Evolutionary conservation across 2,797 vertebrate species (phyloP).

Genomic region (Peromyscus nudipes): DNA sequence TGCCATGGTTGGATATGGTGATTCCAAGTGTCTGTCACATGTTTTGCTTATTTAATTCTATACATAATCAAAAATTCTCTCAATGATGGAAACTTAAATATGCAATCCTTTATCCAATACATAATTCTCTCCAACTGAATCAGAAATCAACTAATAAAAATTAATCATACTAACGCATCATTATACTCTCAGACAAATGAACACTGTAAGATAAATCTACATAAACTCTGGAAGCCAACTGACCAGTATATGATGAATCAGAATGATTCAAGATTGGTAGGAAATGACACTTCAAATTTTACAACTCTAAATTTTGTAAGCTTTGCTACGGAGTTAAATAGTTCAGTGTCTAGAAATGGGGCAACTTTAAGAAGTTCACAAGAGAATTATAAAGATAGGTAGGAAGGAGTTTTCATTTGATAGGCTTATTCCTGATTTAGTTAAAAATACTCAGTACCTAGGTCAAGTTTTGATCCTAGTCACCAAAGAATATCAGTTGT

Average conservation of each 20-base stretch:
- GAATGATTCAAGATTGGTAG: neutral
- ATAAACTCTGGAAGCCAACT: neutral
- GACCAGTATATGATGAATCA: neutral
- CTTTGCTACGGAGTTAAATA: conserved; percentile 2
- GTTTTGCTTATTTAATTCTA: conserved; percentile 47
- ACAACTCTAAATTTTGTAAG: conserved; percentile 13
- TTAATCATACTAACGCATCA: neutral
- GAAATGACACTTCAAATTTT: conserved; percentile 19
- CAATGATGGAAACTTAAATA: conserved; percentile 47
- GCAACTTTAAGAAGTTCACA: neutral
- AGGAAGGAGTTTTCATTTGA: conserved; percentile 5
- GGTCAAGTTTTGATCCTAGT: conserved; percentile 21
- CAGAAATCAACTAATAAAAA: conserved; percentile 63
- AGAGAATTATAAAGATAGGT: neutral
- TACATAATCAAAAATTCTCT: conserved; percentile 18
- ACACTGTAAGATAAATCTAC: conserved; percentile 36
- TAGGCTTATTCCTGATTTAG: conserved; percentile 8
- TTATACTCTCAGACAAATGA: conserved; percentile 49
- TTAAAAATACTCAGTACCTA: conserved; percentile 7
- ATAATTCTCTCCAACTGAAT: conserved; percentile 11
- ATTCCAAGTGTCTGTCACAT: conserved; percentile 55
- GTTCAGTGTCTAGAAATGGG: conserved; percentile 1
- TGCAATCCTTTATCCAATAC: conserved; percentile 15
- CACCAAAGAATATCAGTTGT: neutral
- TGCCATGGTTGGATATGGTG: neutral